These are phyloP conservation scores for Hylaeus volcanicus DNA, from an alignment of 1,140 invertebrate species.

Conservation along the genomic window DNA sequence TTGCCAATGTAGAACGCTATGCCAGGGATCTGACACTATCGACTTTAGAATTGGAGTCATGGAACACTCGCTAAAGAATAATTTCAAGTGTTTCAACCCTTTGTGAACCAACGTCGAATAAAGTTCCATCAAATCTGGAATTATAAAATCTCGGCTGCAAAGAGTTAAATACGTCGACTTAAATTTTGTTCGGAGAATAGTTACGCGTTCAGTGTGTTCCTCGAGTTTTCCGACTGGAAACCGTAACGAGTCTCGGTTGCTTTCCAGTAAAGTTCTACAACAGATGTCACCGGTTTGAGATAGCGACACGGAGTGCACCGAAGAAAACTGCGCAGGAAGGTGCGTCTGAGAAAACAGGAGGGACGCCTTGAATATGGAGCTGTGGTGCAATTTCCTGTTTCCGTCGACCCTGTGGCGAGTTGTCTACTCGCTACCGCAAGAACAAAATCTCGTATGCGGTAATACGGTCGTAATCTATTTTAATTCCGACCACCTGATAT, in stretches of 20 bases:
- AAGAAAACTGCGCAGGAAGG: constrained; percentile 25
- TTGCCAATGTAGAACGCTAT: too few relatives aligned
- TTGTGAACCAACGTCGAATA: too few relatives aligned
- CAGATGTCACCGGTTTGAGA: constrained; percentile 3
- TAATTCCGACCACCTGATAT: constrained; percentile 40
- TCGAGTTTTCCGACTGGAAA: too few relatives aligned
- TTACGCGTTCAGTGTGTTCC: too few relatives aligned
- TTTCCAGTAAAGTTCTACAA: neutral
- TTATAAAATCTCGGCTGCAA: too few relatives aligned
- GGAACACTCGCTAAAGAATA: too few relatives aligned
- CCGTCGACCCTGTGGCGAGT: constrained; percentile 32
- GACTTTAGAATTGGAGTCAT: too few relatives aligned
- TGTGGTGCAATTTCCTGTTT: constrained; percentile 42
- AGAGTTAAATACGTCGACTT: too few relatives aligned
- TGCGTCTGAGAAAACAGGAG: constrained; percentile 10
- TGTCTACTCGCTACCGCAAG: neutral
- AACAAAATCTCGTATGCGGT: constrained; percentile 28
- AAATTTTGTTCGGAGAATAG: too few relatives aligned
- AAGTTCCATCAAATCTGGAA: too few relatives aligned
- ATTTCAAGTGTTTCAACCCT: too few relatives aligned
- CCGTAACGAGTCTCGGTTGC: neutral
- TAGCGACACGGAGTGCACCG: neutral
- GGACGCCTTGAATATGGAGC: constrained; percentile 36
- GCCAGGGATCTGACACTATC: too few relatives aligned
- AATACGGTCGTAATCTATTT: constrained; percentile 41